Evolutionary conservation across 2,113 vertebrate genomes (phyloP), one percentile per base, ranked within the genome.

Genomic region (Prunella fulvescens): DNA sequence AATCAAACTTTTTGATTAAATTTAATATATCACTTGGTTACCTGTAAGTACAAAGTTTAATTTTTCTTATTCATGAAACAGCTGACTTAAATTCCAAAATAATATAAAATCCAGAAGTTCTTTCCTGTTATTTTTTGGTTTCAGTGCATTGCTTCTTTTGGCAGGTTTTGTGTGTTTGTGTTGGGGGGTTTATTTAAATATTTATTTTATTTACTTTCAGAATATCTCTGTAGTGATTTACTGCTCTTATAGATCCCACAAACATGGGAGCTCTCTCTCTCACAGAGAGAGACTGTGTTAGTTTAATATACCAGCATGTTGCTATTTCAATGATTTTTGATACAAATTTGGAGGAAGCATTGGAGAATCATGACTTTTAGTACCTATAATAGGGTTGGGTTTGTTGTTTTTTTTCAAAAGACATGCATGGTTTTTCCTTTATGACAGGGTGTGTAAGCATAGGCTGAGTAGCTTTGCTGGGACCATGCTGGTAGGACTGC

Each of bases 201-300:
- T n/a, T 29, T 47, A 19, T 37, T 48, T 44, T 9, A 14, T 65
- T 81, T 81, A 90, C 76, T 64, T 93, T 14, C 14, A 86, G 39
- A 88, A 25, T 90, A 91, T 90, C 39, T 72, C 64, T 84, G 60
- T 87, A 70, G 82, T 92, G 77, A 88, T 94, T 95, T 91, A 93
- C 56, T 79, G 50, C 90, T 79, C 48, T 91, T 96, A n/a, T 28
- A 89, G 73, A 78, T n/a, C n/a, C n/a, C n/a, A n/a, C n/a, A n/a
- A n/a, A n/a, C n/a, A n/a, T n/a, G n/a, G n/a, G n/a, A n/a, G n/a
- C n/a, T n/a, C n/a, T n/a, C n/a, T n/a, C n/a, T n/a, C n/a, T n/a
- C n/a, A n/a, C n/a, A 51, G 71, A 81, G 95, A 33, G 70, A 78
- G 92, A 76, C 71, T 86, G 23, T 86, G 47, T 90, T 92, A 81